Evolutionary conservation across 2,797 vertebrate species (phyloP).

Genomic region (Parauchenoglanis ngamensis): DNA sequence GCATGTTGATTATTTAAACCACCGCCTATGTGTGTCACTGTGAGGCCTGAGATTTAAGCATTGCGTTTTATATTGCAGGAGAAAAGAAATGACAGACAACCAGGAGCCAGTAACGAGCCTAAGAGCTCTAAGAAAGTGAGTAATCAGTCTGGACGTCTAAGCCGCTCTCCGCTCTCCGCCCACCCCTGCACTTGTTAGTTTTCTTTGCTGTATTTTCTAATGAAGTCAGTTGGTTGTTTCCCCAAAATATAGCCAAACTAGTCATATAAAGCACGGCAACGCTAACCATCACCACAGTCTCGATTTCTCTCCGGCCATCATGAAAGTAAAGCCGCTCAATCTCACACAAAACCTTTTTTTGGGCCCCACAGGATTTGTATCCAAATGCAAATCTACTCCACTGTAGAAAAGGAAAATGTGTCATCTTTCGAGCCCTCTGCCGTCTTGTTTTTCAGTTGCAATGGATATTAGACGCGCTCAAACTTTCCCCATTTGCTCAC

Average conservation of each 20-base stretch:
- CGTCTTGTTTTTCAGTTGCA: not conserved
- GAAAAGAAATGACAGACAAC: constrained; percentile 7
- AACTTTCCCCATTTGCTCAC: not conserved
- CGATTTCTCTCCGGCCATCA: not conserved
- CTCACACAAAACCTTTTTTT: not conserved
- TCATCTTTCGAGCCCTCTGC: not conserved
- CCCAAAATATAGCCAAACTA: not conserved
- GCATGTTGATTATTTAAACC: not conserved
- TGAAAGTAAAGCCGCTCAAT: not conserved
- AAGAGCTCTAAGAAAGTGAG: constrained; percentile 35
- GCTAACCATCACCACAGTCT: not conserved
- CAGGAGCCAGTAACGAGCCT: constrained; percentile 36
- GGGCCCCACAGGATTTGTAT: not conserved
- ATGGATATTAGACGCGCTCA: not conserved
- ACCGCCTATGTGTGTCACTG: not conserved
- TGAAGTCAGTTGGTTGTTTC: not conserved
- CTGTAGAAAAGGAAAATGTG: not conserved
- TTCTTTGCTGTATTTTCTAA: not conserved
- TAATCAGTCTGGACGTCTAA: not conserved
- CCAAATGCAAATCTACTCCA: not conserved
- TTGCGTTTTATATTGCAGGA: constrained; percentile 10
- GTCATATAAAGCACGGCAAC: not conserved
- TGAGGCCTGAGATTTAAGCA: not conserved
- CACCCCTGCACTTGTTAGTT: not conserved
- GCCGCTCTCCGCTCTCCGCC: too few relatives aligned